Conservation (phyloP, 2,797 vertebrate species). For the Kryptolebias ocellatus region DNA sequence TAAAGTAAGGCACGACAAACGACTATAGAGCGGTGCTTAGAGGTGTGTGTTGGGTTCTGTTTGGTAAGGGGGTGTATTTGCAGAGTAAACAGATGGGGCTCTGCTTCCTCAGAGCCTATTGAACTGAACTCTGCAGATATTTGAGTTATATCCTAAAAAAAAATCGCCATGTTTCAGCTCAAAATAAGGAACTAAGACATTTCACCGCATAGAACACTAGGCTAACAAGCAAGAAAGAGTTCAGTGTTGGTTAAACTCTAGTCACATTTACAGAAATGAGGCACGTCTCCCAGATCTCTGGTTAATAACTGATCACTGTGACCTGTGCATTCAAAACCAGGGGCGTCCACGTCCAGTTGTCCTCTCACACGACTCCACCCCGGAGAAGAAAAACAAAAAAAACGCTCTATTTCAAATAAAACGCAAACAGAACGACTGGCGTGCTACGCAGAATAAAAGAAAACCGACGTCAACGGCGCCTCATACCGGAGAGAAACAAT, state of each 20-base stretch:
- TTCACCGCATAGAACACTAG: neutral
- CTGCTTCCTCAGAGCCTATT: constrained; percentile 53
- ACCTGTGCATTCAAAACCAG: constrained; percentile 38
- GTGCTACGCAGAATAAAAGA: constrained; percentile 31
- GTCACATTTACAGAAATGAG: constrained; percentile 28
- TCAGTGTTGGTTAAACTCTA: constrained; percentile 6
- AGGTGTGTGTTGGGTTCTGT: constrained; percentile 27
- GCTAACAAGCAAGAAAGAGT: neutral
- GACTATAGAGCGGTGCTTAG: constrained; percentile 28
- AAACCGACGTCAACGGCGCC: constrained; percentile 40
- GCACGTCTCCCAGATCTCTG: constrained; percentile 32
- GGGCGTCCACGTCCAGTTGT: constrained; percentile 23
- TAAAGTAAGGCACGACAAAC: constrained; percentile 17
- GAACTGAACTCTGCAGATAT: constrained; percentile 41
- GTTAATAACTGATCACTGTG: constrained; percentile 71
- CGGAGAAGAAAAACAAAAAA: constrained; percentile 48
- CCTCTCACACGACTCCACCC: constrained; percentile 42
- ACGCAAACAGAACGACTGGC: constrained; percentile 38
- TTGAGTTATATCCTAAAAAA: constrained; percentile 4
- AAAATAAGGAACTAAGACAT: neutral
- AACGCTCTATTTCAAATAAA: constrained; percentile 42
- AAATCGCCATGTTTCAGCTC: neutral
- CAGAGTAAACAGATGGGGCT: constrained; percentile 67
- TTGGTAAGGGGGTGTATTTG: constrained; percentile 58
- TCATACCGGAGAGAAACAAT: constrained; percentile 38